These are phyloP conservation scores for Acropternis orthonyx DNA, from an alignment of 2,797 vertebrate genomes.

Conservation along the genomic window DNA sequence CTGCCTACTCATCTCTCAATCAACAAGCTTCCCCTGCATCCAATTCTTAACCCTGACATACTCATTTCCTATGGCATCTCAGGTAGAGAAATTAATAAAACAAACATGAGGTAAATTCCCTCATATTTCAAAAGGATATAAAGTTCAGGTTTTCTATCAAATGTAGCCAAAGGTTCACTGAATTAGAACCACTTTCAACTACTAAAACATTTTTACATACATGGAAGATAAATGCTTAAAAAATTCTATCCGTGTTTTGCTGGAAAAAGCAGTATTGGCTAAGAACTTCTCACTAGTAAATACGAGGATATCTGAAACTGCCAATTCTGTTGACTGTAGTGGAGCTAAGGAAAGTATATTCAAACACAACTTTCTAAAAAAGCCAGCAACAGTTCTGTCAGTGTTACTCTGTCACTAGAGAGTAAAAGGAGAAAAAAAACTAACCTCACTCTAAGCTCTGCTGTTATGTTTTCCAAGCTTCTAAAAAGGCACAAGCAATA, in stretches of 20 bases:
- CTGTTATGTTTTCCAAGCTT: background rate
- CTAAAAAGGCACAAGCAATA: background rate
- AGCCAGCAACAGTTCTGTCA: background rate
- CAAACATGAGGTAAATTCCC: background rate
- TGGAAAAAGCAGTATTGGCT: background rate
- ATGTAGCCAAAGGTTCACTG: background rate
- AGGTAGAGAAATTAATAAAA: background rate
- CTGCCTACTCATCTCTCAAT: background rate
- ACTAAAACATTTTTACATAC: background rate
- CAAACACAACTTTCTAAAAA: background rate
- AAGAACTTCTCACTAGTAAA: background rate
- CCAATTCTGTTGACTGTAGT: background rate
- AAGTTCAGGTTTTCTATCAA: background rate
- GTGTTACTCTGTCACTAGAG: background rate
- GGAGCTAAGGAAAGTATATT: background rate
- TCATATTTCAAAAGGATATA: background rate
- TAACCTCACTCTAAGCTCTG: background rate
- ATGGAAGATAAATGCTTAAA: background rate
- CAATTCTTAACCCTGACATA: background rate
- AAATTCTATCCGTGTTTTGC: background rate
- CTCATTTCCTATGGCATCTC: background rate
- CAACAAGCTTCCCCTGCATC: background rate
- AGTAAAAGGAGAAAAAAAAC: background rate
- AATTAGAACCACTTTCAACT: background rate
- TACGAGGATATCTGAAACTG: background rate